A percentile compares a stretch with the other conserved stretches of the same genome.
Evolutionary conservation across 2,797 vertebrate species (phyloP).

Genomic region (Moxostoma hubbsi): DNA sequence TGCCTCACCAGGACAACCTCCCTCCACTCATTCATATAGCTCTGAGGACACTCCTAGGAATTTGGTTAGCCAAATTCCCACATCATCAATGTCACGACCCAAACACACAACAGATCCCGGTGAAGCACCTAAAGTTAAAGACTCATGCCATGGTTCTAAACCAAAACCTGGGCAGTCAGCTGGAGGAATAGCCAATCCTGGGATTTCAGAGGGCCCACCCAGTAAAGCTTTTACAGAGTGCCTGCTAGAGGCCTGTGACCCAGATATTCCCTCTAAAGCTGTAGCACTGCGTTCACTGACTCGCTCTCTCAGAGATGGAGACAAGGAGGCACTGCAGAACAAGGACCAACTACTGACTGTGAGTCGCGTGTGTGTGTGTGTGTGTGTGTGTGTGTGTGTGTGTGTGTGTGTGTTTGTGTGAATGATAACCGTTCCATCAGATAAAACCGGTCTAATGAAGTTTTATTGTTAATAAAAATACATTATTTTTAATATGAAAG

Average conservation of each 20-base stretch:
- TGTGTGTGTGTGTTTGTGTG: background rate
- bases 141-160: background rate
- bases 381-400: background rate
- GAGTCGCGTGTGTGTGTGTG: too few relatives aligned
- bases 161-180: background rate
- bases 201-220: background rate
- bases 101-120: background rate
- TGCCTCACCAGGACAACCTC: background rate
- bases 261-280: slow-evolving; percentile 82
- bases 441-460: background rate
- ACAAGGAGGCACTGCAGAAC: slow-evolving; percentile 69
- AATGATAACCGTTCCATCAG: background rate
- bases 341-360: slow-evolving; percentile 73
- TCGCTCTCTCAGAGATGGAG: slow-evolving; percentile 69
- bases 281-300: slow-evolving; percentile 83
- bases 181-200: background rate
- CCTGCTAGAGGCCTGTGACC: slow-evolving; percentile 84
- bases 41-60: background rate
- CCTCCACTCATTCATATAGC: background rate
- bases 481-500: too few relatives aligned
- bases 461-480: background rate
- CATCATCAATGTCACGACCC: background rate
- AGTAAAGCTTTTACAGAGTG: slow-evolving; percentile 67
- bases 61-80: background rate
- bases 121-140: background rate